Evolutionary conservation across 53 echinoderm and acorn worm species (phyloP), one percentile per base, ranked within the genome.

Genomic region (Arbacia lixula): DNA sequence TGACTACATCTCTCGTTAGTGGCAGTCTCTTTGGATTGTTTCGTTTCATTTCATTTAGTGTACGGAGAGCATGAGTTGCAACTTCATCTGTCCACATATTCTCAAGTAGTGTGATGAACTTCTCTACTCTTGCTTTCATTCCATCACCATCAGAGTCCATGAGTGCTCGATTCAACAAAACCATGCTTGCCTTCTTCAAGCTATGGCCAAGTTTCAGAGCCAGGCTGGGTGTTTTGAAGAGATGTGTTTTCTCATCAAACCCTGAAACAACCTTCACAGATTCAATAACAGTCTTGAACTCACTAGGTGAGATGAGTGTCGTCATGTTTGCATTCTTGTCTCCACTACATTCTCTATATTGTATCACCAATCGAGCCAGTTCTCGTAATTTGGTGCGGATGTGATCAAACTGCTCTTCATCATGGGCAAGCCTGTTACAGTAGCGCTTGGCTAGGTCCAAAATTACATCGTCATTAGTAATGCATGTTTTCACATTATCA

Each of bases 171-270:
- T 64, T 64, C 64, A 64, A 64, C 16, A 64, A 36, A 16, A 64
- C 35, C 64, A 64, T 64, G 0, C 17, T 20, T 0, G 17, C 64
- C 20, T 64, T 64, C 64, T 84, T 84, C 5, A 88, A 36, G 4
- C 75, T 25, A 39, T 88, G 76, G 2, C 89, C 89, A 40, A 74
- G n/a, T 51, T 88, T 88, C 5, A 88, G 37, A 19, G 84, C 84
- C 6, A 88, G 35, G 26, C 74, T 53, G 0, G 76, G 77, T 6
- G 62, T 74, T 40, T 62, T 65, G 66, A 35, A 85, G 2, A 30
- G 4, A 22, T 85, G 84, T 3, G 53, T 76, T 4, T 27, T 76
- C 25, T 49, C 51, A 29, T 89, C 85, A 77, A 76, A 89, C 27
- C 89, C 89, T 17, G 85, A 39, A 1, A 89, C 27, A 43, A 31